phyloP scores from a whole-genome alignment of 2,797 vertebrate genomes.

The Melanotaenia boesemani region DNA sequence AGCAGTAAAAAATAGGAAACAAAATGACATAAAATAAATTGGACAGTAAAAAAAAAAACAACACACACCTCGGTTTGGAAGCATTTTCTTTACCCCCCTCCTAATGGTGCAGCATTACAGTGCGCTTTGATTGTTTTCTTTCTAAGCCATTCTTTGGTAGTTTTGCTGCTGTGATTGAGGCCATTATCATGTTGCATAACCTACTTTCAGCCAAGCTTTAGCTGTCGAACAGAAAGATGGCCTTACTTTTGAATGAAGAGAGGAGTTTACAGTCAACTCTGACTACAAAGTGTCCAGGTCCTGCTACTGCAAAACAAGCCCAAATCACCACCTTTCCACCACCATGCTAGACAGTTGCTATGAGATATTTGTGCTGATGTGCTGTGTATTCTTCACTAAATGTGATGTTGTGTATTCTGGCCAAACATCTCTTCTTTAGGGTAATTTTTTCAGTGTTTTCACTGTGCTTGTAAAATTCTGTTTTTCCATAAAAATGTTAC shows the following conservation, averaged over 20 bases:
- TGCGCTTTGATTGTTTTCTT: no score
- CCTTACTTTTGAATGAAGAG: neutral
- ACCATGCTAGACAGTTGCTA: neutral
- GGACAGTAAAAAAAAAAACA: no score
- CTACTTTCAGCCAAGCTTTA: neutral
- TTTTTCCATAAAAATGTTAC: neutral
- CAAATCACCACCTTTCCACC: no score
- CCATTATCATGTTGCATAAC: neutral
- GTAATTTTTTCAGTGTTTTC: neutral
- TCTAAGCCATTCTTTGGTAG: no score
- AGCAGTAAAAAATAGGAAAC: neutral
- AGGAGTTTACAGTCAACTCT: neutral
- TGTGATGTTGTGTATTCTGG: neutral
- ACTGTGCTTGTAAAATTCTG: conserved; percentile 6
- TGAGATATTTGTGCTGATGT: neutral
- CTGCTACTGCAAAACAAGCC: neutral
- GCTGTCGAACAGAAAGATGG: neutral
- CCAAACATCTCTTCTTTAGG: neutral
- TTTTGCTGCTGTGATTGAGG: no score
- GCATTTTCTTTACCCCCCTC: no score
- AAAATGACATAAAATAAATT: neutral
- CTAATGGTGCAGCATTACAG: no score
- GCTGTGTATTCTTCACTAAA: neutral
- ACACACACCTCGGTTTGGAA: no score
- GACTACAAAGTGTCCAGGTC: neutral